phyloP scores from a whole-genome alignment of 2,888 invertebrate genomes.

The Congeria kusceri region DNA sequence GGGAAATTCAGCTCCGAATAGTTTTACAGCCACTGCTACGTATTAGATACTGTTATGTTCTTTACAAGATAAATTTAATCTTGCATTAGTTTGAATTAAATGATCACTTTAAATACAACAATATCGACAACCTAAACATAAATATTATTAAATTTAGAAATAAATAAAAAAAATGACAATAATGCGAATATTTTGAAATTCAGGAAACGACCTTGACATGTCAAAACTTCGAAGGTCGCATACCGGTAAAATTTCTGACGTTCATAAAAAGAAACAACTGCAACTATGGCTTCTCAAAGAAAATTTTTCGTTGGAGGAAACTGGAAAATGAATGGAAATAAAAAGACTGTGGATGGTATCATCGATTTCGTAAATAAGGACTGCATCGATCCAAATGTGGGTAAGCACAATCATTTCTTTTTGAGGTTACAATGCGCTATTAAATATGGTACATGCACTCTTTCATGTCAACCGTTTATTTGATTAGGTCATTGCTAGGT shows the following conservation, averaged over 20 bases:
- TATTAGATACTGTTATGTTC: no score
- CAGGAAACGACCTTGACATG: conserved; percentile 56
- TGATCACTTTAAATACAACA: no score
- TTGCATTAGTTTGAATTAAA: no score
- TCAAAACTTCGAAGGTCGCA: conserved; percentile 33
- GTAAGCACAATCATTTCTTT: conserved; percentile 85
- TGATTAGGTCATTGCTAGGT: no score
- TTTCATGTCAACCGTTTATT: no score
- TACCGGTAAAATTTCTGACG: neutral
- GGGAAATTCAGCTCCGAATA: conserved; percentile 12
- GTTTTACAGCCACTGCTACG: neutral
- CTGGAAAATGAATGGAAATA: conserved; percentile 99
- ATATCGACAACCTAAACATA: no score
- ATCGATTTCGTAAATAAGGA: conserved; percentile 90
- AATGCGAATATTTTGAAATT: no score
- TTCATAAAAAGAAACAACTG: neutral
- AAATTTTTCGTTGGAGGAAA: conserved; percentile 99
- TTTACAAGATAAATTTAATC: no score
- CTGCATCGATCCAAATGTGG: conserved; percentile 92
- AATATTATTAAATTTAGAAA: no score
- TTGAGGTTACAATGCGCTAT: no score
- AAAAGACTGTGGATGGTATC: conserved; percentile 93
- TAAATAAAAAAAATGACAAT: no score
- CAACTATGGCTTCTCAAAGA: conserved; percentile 84
- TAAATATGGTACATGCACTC: no score